Percentiles rank a stretch among this genome's conserved stretches.
Evolutionary conservation across 1,140 invertebrate genomes (phyloP).

Genomic region (Drosophila insularis): DNA sequence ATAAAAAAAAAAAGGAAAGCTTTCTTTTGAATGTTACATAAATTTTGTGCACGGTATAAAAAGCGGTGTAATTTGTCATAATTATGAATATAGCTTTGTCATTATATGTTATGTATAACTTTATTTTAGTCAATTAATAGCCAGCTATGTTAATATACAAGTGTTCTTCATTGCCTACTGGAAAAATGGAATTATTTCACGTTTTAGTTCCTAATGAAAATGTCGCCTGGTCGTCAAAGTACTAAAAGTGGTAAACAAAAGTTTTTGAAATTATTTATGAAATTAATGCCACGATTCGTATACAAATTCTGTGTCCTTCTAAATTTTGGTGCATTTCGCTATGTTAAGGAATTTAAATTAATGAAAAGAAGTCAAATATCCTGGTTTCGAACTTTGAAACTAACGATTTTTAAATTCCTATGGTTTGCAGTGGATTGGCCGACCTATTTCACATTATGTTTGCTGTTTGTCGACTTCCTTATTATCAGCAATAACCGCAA

Average conservation of each 20-base stretch:
- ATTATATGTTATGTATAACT: too few relatives aligned
- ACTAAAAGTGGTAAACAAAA: background rate
- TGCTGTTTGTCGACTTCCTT: background rate
- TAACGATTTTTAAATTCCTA: background rate
- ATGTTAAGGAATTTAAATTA: background rate
- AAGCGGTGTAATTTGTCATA: too few relatives aligned
- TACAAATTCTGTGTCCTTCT: conserved; percentile 22
- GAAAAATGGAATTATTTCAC: background rate
- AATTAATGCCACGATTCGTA: background rate
- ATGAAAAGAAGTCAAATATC: conserved; percentile 2
- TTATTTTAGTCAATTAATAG: too few relatives aligned
- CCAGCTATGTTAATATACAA: too few relatives aligned
- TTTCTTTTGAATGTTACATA: too few relatives aligned
- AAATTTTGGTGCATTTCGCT: conserved; percentile 30
- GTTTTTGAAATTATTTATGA: conserved; percentile 1
- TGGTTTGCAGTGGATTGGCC: conserved; percentile 16
- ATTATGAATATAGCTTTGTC: too few relatives aligned
- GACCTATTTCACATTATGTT: background rate
- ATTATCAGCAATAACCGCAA: background rate
- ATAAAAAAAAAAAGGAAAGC: too few relatives aligned
- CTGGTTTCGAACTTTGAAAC: background rate
- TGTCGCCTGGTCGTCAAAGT: background rate
- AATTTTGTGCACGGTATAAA: too few relatives aligned
- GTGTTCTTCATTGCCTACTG: conserved; percentile 18
- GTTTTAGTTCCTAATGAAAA: background rate